These are phyloP conservation scores for Boloria selene DNA, from an alignment of 2,888 invertebrate species.

Conservation along the genomic window DNA sequence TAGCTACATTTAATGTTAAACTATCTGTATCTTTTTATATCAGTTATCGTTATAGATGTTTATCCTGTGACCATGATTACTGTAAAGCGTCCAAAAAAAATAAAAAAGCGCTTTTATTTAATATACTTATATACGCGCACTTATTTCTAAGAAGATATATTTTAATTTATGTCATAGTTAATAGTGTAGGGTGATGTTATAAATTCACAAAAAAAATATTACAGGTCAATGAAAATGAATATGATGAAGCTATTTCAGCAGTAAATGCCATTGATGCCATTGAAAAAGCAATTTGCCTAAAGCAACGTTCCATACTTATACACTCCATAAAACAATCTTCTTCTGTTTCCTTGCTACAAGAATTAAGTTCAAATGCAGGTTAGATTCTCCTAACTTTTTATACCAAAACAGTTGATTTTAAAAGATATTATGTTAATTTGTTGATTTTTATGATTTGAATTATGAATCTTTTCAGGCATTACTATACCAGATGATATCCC, in stretches of 20 bases:
- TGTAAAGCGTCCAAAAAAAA: too few species aligned
- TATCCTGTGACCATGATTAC: too few species aligned
- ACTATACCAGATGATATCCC: constrained; percentile 32
- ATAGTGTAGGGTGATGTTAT: neutral
- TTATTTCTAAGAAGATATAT: neutral
- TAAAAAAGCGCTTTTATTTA: too few species aligned
- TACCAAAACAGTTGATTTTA: too few species aligned
- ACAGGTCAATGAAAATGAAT: neutral
- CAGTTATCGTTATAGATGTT: too few species aligned
- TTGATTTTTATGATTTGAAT: neutral
- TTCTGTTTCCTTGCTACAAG: constrained; percentile 11
- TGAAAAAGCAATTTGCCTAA: constrained; percentile 28
- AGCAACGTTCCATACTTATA: constrained; percentile 14
- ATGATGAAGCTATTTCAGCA: constrained; percentile 8
- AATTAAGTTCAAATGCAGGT: constrained; percentile 22
- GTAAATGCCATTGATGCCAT: constrained; percentile 17
- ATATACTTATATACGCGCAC: too few species aligned
- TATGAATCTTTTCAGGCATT: constrained; percentile 35
- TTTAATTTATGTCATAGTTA: too few species aligned
- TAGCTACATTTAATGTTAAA: too few species aligned
- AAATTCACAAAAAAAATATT: neutral
- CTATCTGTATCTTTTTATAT: too few species aligned
- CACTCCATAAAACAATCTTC: neutral
- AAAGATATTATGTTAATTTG: too few species aligned
- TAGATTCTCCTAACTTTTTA: too few species aligned